These are phyloP conservation scores for Aspidiotus destructor DNA, from an alignment of 2,888 invertebrate species.

Conservation along the genomic window DNA sequence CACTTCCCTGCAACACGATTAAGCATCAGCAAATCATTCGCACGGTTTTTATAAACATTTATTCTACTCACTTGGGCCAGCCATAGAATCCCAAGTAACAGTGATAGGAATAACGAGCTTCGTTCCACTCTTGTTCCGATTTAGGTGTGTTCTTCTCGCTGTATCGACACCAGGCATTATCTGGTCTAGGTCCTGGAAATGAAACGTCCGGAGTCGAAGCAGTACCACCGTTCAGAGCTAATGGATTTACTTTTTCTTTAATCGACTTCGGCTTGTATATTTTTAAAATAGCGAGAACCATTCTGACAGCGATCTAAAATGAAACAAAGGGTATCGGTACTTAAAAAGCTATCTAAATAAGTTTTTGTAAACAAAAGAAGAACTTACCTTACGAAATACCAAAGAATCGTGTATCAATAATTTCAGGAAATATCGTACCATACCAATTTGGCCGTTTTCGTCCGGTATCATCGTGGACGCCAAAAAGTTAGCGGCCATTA, in stretches of 20 bases:
- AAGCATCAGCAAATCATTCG: neutral
- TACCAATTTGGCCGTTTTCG: constrained; percentile 52
- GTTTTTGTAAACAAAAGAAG: too few species aligned
- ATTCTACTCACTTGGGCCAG: constrained; percentile 45
- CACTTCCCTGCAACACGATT: constrained; percentile 43
- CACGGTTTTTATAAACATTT: neutral
- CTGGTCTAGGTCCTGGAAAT: constrained; percentile 52
- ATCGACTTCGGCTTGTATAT: constrained; percentile 61
- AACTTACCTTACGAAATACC: constrained; percentile 54
- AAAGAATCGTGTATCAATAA: constrained; percentile 68
- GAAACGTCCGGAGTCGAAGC: constrained; percentile 28
- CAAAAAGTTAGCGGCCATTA: constrained; percentile 64
- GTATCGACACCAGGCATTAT: constrained; percentile 51
- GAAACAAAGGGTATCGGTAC: neutral
- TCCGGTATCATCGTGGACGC: constrained; percentile 48
- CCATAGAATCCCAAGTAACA: constrained; percentile 50
- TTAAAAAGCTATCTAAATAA: neutral
- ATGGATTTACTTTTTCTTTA: constrained; percentile 50
- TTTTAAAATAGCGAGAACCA: constrained; percentile 55
- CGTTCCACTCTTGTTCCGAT: constrained; percentile 64
- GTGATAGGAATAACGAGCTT: constrained; percentile 58
- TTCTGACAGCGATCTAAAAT: constrained; percentile 49
- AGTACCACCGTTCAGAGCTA: constrained; percentile 21
- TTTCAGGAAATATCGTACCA: constrained; percentile 55
- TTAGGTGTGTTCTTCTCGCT: constrained; percentile 51